Evolutionary conservation across 2,888 invertebrate genomes (phyloP), one percentile per base, ranked within the genome.

Genomic region (Pseudolycoriella hygida): DNA sequence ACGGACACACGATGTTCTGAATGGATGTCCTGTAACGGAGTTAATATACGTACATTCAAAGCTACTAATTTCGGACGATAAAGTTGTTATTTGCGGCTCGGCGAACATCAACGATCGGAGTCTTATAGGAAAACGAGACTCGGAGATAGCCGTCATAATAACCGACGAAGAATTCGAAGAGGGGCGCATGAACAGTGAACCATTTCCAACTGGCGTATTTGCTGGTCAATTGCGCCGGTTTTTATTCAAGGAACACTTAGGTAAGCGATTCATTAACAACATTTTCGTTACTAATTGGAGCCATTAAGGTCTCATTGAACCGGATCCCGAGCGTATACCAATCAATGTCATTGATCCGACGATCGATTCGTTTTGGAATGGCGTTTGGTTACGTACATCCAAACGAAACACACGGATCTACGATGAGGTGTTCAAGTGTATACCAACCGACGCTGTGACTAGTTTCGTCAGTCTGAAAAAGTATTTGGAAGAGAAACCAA

Each of bases 21-120:
- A 82, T 53, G 82, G 78, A 17, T 80, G 80, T 54, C 77, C 87
- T 38, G 80, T 94, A 41, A 89, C 93, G 0, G 97, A 97, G 63
- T 69, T 97, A 8, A 80, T 98, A 46, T 98, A 98, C 64, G 93
- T 98, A 12, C 97, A 98, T 67, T 93, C 94, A 47, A 98, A 98
- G 67, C 67, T 98, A 47, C 73, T 97, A 66, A 90, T 98, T 49
- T 85, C 85, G 1, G 97, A 98, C 60, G 97, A 98, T 62, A 77
- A 77, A 52, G 72, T 77, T 2, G 79, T 89, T 1, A 92, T 98
- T 50, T 94, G 96, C 56, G 97, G 97, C 15, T 96, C 94, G 4
- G 96, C 97, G 0, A 98, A 98, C 59, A 93, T 98, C 54, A 98
- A 98, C 59, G 97, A 98, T 61, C 70, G 97, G 44, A 94, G 93